A percentile compares a stretch with the other conserved stretches of the same genome.
Conservation (phyloP, 2,797 vertebrate species). For the Sphenodon punctatus region DNA sequence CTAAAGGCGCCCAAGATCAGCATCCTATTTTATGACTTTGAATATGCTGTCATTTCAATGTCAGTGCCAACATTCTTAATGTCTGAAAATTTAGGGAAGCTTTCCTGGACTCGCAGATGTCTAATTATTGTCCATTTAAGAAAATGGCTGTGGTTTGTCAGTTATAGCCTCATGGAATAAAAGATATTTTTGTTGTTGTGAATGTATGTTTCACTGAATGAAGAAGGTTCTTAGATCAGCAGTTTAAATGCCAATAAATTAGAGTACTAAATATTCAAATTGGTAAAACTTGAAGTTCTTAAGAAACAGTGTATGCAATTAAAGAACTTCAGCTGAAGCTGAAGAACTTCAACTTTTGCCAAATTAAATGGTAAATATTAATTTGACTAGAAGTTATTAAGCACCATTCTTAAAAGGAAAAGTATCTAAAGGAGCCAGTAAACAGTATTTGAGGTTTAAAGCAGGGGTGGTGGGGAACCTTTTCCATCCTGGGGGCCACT, state of each 20-base stretch:
- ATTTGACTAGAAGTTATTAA: conserved; percentile 50
- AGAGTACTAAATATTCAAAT: conserved; percentile 69
- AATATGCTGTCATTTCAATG: rapidly evolving
- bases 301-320: conserved; percentile 60
- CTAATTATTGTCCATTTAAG: conserved; percentile 9
- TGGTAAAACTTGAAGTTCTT: conserved; percentile 57
- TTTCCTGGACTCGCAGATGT: neutral
- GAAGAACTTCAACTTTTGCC: too few relatives aligned
- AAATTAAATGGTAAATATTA: conserved; percentile 51
- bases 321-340: too few relatives aligned
- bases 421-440: conserved; percentile 28
- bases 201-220: conserved; percentile 58
- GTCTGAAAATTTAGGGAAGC: neutral
- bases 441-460: conserved; percentile 30
- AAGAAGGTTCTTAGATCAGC: conserved; percentile 61
- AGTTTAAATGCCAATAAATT: conserved; percentile 67
- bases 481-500: too few relatives aligned
- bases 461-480: too few relatives aligned
- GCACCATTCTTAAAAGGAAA: conserved; percentile 18
- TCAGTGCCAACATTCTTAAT: rapidly evolving
- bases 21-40: rapidly evolving
- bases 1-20: too few relatives aligned
- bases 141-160: neutral
- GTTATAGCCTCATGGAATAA: neutral
- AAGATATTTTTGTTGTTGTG: conserved; percentile 27